Base-by-base conservation (phyloP, 2,888 invertebrate genomes). In the Luperina nickerlii region DNA sequence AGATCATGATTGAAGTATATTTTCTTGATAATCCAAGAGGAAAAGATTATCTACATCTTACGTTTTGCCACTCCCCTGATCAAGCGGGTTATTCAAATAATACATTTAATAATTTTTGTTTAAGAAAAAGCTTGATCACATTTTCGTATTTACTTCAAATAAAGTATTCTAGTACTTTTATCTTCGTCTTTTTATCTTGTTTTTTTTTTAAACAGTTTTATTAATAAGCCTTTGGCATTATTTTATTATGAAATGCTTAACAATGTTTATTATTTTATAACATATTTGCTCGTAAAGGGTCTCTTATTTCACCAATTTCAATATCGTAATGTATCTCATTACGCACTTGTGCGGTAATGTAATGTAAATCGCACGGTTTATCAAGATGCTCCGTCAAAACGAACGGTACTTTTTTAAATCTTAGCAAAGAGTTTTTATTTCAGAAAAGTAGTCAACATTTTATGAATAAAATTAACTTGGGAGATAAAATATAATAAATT, bases 21-120 rank as follows among this genome's bases (percentile, higher is more conserved):
- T 54, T 65, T 5, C 18, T 32, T 62, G 48, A 73, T 54, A 74
- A 63, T n/a, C 27, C 11, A 57, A 20, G 20, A 72, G 38, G 65
- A 83, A 65, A 71, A 70, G 0, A 63, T 57, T 63, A 13, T 84
- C 5, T 18, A 13, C 24, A n/a, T 60, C 18, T 32, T 70, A 5
- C 51, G 5, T 38, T 38, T 38, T 38, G 51, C 18, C 15, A 18
- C 18, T 48, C 8, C 15, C 4, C 9, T 76, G 4, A 38, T 15
- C 1, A 15, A 7, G 11, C 15, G 8, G 24, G n/a, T 27, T 63
- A 75, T 75, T 51, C 24, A 51, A 70, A 54, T 15, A 9, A 9
- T 24, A 24, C 38, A 54, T 38, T 54, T 15, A 70, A 54, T 18
- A 18, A n/a, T 38, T 38, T 54, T n/a, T 24, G 15, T 9, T 15